Evolutionary conservation across 2,888 invertebrate genomes (phyloP).

Genomic region (Busseola fusca): DNA sequence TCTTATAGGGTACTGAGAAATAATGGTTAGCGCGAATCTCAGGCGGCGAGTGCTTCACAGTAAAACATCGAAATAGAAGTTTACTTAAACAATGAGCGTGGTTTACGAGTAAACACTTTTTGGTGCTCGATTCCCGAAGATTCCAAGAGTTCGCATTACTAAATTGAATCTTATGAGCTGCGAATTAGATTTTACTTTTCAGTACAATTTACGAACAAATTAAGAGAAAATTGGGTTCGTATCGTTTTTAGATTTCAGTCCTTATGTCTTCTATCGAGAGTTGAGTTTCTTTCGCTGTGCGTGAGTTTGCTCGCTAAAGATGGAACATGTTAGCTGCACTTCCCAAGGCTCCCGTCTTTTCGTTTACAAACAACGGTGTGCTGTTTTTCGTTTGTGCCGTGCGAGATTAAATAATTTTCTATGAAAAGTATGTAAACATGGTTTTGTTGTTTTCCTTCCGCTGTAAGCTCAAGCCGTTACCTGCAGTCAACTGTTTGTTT

Average conservation of each 20-base stretch:
- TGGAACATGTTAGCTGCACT: conserved; percentile 83
- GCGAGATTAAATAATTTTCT: conserved; percentile 83
- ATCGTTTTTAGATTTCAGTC: conserved; percentile 64
- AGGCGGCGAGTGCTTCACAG: conserved; percentile 75
- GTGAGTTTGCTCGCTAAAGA: conserved; percentile 69
- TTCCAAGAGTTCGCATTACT: conserved; percentile 57
- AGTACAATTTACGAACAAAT: conserved; percentile 38
- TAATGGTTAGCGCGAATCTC: conserved; percentile 78
- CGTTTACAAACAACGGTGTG: conserved; percentile 84
- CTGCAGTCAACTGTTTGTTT: conserved; percentile 36
- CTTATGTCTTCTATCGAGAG: conserved; percentile 48
- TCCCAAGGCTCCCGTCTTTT: conserved; percentile 79
- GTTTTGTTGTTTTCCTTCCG: conserved; percentile 65
- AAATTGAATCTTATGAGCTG: conserved; percentile 68
- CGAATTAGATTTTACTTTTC: conserved; percentile 64
- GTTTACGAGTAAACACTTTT: conserved; percentile 86
- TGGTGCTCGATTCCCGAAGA: conserved; percentile 74
- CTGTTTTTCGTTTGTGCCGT: conserved; percentile 81
- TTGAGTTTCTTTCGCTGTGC: conserved; percentile 61
- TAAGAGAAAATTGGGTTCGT: conserved; percentile 55
- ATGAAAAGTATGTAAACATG: conserved; percentile 76
- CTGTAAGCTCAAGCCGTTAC: conserved; percentile 55
- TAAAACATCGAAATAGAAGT: conserved; percentile 87
- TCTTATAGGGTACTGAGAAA: conserved; percentile 76
- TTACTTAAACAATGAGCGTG: conserved; percentile 87